phyloP scores from a whole-genome alignment of 1,140 invertebrate species.

The Ridgeia piscesae region DNA sequence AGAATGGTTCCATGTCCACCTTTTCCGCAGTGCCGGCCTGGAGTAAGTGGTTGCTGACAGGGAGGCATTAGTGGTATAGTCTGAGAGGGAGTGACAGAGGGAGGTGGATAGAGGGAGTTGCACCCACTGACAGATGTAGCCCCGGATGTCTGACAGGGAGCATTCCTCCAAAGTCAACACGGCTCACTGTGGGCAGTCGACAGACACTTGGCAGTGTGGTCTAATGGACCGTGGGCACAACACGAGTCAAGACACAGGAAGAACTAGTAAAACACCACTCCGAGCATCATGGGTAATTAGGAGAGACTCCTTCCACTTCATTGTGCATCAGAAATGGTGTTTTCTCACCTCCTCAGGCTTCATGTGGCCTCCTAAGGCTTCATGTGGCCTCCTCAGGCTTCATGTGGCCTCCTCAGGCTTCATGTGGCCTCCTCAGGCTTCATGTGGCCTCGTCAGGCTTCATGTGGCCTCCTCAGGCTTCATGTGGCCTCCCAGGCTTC shows the following conservation, averaged over 20 bases:
- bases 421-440: too few relatives aligned
- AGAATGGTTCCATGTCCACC: too few relatives aligned
- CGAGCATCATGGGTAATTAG: background rate
- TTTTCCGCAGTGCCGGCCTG: too few relatives aligned
- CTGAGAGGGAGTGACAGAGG: background rate
- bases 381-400: too few relatives aligned
- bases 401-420: too few relatives aligned
- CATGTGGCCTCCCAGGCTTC: too few relatives aligned
- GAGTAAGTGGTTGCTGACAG: background rate
- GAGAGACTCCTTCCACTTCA: background rate
- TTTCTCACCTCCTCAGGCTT: too few relatives aligned
- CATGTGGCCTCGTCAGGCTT: too few relatives aligned
- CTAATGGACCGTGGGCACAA: background rate
- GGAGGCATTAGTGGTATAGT: background rate
- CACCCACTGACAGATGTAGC: background rate
- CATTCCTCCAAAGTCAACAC: background rate
- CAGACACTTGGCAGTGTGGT: background rate
- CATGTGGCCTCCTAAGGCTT: too few relatives aligned
- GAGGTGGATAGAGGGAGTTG: background rate
- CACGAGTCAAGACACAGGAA: background rate
- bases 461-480: too few relatives aligned
- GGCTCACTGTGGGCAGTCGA: background rate
- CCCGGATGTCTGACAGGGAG: background rate
- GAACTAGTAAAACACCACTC: background rate
- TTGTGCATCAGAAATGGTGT: background rate